phyloP scores from a whole-genome alignment of 2,113 vertebrate genomes.

The Catagonus wagneri region DNA sequence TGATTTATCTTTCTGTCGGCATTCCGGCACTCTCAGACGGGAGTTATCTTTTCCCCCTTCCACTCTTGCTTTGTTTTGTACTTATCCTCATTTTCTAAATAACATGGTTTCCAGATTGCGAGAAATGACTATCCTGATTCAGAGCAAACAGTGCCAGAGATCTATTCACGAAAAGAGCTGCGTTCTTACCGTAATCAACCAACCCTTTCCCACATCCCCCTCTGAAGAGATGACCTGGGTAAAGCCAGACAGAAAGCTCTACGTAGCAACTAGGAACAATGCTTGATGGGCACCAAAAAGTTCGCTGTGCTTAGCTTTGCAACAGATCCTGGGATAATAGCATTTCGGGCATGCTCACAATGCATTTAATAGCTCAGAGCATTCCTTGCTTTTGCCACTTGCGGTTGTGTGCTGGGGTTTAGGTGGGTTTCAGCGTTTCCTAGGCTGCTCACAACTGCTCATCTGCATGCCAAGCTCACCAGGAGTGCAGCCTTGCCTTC shows the following conservation, averaged over 20 bases:
- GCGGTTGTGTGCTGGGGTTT: slow-evolving; percentile 40
- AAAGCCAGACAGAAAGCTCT: background rate
- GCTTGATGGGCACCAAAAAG: background rate
- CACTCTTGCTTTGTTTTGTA: slow-evolving; percentile 47
- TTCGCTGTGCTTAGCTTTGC: background rate
- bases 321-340: background rate
- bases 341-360: slow-evolving; percentile 70
- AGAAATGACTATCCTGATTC: slow-evolving; percentile 46
- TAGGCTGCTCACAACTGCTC: slow-evolving; percentile 65
- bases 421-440: slow-evolving; percentile 69
- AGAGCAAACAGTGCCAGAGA: slow-evolving; percentile 33
- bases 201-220: background rate
- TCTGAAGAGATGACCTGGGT: background rate
- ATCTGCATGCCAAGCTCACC: slow-evolving; percentile 65
- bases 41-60: background rate
- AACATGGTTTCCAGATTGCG: slow-evolving; percentile 38
- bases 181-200: background rate
- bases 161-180: background rate
- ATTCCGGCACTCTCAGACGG: slow-evolving; percentile 12
- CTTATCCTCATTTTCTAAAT: slow-evolving; percentile 68
- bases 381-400: slow-evolving; percentile 58
- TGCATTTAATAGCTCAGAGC: slow-evolving; percentile 69
- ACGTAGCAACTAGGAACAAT: background rate
- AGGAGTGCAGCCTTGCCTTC: slow-evolving; percentile 63
- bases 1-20: background rate